Evolutionary conservation across 2,113 vertebrate species (phyloP).

Genomic region (Aythya baeri): DNA sequence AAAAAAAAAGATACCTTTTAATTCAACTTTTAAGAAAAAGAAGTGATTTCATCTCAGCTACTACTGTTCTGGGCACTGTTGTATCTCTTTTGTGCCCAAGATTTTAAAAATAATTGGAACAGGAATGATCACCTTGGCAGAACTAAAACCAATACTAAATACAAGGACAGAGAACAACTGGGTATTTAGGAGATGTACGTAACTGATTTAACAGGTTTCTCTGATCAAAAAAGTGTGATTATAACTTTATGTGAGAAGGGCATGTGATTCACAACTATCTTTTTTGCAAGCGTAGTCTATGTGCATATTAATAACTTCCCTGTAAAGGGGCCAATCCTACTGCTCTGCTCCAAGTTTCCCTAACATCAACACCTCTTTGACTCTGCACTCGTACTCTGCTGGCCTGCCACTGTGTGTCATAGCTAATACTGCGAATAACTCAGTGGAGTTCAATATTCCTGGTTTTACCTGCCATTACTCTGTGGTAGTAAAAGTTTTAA

Average conservation of each 20-base stretch:
- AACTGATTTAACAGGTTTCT: not conserved
- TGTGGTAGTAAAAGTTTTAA: not conserved
- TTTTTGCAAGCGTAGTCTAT: not conserved
- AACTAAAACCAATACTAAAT: not conserved
- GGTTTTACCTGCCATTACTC: not conserved
- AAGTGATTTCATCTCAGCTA: not conserved
- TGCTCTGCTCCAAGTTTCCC: not conserved
- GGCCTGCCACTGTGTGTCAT: not conserved
- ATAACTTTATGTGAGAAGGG: not conserved
- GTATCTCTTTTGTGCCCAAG: not conserved
- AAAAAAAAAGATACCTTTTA: not conserved
- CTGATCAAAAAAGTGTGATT: not conserved
- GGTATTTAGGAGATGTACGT: not conserved
- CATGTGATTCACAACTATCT: not conserved
- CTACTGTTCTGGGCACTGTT: not conserved
- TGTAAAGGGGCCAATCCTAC: not conserved
- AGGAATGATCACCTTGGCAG: not conserved
- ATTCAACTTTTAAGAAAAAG: not conserved
- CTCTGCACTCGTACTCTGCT: not conserved
- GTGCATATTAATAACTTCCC: not conserved
- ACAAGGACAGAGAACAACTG: not conserved
- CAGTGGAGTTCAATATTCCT: not conserved
- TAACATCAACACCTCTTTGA: not conserved
- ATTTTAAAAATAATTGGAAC: not conserved
- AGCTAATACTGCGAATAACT: slow-evolving; percentile 39